Evolutionary conservation across 2,888 invertebrate species (phyloP).

Genomic region (Temnothorax rugatulus): DNA sequence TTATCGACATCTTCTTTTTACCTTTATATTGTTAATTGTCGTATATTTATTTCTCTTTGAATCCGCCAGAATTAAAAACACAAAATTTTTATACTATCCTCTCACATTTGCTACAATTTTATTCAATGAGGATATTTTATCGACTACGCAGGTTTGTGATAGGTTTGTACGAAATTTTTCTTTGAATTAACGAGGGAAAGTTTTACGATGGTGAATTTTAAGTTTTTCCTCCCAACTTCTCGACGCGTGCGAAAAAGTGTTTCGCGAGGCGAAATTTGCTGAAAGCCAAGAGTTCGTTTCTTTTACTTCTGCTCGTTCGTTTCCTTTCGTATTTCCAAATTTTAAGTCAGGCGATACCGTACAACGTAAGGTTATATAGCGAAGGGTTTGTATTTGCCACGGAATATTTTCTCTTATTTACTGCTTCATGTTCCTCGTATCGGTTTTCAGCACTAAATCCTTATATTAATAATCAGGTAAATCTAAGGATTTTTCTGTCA

Average conservation of each 20-base stretch:
- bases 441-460: not conserved
- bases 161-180: slow-evolving; percentile 19
- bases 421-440: not conserved
- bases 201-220: slow-evolving; percentile 38
- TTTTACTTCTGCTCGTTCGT: slow-evolving; percentile 25
- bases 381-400: slow-evolving; percentile 9
- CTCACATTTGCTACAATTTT: not conserved
- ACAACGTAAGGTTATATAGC: slow-evolving; percentile 4
- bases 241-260: slow-evolving; percentile 47
- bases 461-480: not conserved
- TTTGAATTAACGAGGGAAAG: slow-evolving; percentile 24
- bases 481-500: not conserved
- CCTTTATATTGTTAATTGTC: not conserved
- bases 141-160: not conserved
- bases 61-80: not conserved
- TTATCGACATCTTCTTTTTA: not conserved
- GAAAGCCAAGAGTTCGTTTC: slow-evolving; percentile 35
- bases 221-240: slow-evolving; percentile 3
- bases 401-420: slow-evolving; percentile 2
- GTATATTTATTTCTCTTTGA: not conserved
- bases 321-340: slow-evolving; percentile 42
- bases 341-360: not conserved
- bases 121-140: slow-evolving; percentile 15
- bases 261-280: slow-evolving; percentile 29
- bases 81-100: not conserved